Conservation (phyloP, 2,888 invertebrate species). For the Muschampia plurimacula region DNA sequence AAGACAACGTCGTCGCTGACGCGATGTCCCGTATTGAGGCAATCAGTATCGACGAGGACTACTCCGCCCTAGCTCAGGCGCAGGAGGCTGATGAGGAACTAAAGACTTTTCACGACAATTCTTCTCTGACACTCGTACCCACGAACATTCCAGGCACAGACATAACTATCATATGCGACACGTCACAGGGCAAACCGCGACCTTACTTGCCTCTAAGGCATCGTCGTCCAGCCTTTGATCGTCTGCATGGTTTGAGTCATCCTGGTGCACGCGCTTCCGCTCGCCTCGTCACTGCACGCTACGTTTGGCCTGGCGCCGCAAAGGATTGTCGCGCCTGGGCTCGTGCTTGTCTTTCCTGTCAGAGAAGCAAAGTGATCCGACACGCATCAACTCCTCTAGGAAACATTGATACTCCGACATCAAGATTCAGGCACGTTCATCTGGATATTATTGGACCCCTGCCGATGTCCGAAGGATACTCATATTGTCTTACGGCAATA, state of each 20-base stretch:
- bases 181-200: neutral
- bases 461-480: neutral
- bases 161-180: neutral
- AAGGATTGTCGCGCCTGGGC: conserved; percentile 1
- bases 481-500: neutral
- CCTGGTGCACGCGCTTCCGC: neutral
- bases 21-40: neutral
- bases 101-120: neutral
- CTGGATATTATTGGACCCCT: neutral
- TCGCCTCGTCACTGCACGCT: neutral
- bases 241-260: neutral
- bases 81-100: neutral
- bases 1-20: neutral
- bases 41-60: neutral
- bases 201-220: neutral
- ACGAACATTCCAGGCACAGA: neutral
- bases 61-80: neutral
- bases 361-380: neutral
- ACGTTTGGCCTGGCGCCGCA: neutral
- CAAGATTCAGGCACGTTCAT: neutral
- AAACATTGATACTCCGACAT: neutral
- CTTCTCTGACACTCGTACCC: neutral
- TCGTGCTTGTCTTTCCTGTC: neutral
- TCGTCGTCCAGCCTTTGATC: neutral
- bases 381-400: neutral